Evolutionary conservation across 2,797 vertebrate species (phyloP), one percentile per base, ranked within the genome.

Genomic region (Channa striata): DNA sequence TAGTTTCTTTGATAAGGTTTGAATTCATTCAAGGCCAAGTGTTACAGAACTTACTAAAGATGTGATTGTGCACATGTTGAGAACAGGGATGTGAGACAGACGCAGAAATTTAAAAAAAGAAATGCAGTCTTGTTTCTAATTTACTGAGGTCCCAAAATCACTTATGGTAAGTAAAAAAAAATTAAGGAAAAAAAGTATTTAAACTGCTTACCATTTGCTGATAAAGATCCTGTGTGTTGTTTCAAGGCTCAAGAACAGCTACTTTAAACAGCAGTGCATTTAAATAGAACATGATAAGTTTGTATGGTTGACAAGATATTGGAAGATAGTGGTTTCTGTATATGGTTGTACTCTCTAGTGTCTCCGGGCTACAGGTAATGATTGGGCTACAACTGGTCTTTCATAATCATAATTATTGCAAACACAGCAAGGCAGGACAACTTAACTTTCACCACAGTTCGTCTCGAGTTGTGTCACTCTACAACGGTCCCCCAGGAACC

Each of bases 1-100:
- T n/a, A 44, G 11, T 16, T 65, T 69, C 17, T 68, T n/a, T 48
- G 1, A 12, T 58, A n/a, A 50, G 12, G 23, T 51, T 59, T 42
- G 40, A 52, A 2, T 64, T 56, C 11, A 53, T 61, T 70, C 13
- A 36, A 49, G 14, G 59, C 48, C 25, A 20, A 10, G 9, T 60
- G 30, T 44, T 58, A 37, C 19, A 59, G 16, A 7, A 23, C 21
- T 68, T n/a, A 20, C 7, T 49, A 17, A 33, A 52, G 43, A 12
- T 21, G 11, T 5, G 14, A 59, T 4, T 10, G 17, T 12, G 13
- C 19, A 37, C 56, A 54, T 23, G 17, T 33, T 23, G 17, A 67
- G 16, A 53, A 33, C n/a, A 50, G 36, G 25, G 25, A 60, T 33
- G 16, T 21, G 49, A 20, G n/a, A 40, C 10, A 8, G 23, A 23